Percentiles rank a stretch among this genome's conserved stretches.
Conservation (phyloP, 2,797 vertebrate species). For the Neosilurus mollespiculum region DNA sequence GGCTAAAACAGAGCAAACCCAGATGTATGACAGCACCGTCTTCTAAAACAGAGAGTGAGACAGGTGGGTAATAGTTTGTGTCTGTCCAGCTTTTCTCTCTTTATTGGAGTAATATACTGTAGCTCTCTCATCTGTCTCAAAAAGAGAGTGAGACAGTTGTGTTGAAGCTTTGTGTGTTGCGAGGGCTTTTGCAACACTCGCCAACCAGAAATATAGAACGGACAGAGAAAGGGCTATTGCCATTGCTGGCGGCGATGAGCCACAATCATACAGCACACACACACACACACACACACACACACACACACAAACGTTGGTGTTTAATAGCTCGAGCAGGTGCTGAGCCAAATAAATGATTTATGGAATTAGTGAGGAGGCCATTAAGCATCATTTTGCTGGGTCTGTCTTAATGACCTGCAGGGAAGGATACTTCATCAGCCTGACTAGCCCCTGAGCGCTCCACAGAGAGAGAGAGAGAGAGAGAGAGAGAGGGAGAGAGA, state of each 20-base stretch:
- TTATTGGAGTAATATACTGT: neutral
- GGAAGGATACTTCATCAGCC: constrained; percentile 71
- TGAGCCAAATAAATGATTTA: constrained; percentile 76
- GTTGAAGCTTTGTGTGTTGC: neutral
- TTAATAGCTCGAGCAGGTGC: constrained; percentile 76
- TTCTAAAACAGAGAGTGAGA: neutral
- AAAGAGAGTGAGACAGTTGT: neutral
- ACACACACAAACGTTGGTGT: constrained; percentile 51
- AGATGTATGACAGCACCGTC: no score
- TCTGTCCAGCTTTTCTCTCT: no score
- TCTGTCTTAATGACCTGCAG: constrained; percentile 77
- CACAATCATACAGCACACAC: neutral
- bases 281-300: constrained; percentile 47
- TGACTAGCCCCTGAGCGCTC: constrained; percentile 20
- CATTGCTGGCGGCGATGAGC: neutral
- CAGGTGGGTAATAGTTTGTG: neutral
- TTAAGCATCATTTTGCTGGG: constrained; percentile 78
- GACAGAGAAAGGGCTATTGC: neutral
- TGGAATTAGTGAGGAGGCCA: constrained; percentile 71
- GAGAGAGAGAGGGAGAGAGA: constrained; percentile 57
- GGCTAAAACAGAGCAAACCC: no score
- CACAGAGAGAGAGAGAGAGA: constrained; percentile 45
- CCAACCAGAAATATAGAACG: neutral
- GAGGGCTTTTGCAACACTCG: neutral
- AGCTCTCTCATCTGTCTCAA: neutral